phyloP scores from a whole-genome alignment of 1,140 invertebrate genomes.

The Sminthurides bifidus region DNA sequence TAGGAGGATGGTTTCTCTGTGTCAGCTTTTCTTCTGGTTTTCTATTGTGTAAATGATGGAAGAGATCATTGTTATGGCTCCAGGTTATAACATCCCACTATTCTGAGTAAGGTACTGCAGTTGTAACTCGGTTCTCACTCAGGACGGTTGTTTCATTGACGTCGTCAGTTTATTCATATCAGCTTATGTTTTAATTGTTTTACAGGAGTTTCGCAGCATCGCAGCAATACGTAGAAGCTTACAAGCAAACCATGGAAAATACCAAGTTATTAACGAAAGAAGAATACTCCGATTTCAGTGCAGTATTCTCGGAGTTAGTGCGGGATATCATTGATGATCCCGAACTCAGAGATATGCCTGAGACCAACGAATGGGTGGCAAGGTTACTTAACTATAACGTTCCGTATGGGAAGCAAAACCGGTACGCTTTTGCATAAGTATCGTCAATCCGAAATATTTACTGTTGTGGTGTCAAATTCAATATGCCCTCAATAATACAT shows the following conservation, averaged over 20 bases:
- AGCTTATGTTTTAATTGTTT: too few relatives aligned
- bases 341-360: slow-evolving; percentile 32
- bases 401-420: slow-evolving; percentile 57
- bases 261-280: slow-evolving; percentile 45
- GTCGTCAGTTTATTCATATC: too few relatives aligned
- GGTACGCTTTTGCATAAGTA: slow-evolving; percentile 10
- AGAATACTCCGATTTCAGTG: slow-evolving; percentile 72
- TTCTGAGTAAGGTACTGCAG: too few relatives aligned
- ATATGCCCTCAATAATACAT: neutral
- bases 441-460: neutral
- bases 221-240: slow-evolving; percentile 5
- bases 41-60: too few relatives aligned
- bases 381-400: slow-evolving; percentile 69
- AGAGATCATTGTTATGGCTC: too few relatives aligned
- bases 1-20: too few relatives aligned
- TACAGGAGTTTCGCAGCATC: slow-evolving; percentile 19
- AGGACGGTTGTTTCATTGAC: too few relatives aligned
- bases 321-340: slow-evolving; percentile 53
- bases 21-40: too few relatives aligned
- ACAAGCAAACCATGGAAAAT: slow-evolving; percentile 9
- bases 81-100: too few relatives aligned
- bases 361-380: slow-evolving; percentile 26
- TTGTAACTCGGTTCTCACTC: too few relatives aligned
- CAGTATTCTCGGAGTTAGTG: slow-evolving; percentile 70
- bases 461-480: neutral